Evolutionary conservation across 2,797 vertebrate species (phyloP).

Genomic region (Siniperca undulata): DNA sequence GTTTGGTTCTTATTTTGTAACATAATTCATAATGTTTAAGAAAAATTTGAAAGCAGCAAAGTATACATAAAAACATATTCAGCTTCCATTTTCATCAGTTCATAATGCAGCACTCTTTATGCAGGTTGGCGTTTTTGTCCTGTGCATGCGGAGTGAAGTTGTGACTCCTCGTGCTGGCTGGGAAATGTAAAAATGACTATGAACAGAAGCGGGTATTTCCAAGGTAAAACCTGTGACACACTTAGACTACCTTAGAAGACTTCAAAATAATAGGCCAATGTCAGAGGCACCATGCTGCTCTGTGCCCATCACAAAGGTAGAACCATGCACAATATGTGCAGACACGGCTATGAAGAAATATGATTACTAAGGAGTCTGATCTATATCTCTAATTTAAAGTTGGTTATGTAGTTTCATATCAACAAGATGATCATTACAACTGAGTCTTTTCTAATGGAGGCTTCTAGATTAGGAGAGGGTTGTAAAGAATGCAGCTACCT

Average conservation of each 20-base stretch:
- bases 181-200: slow-evolving; percentile 43
- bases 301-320: background rate
- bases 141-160: slow-evolving; percentile 34
- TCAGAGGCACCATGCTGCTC: slow-evolving; percentile 31
- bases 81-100: background rate
- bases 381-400: background rate
- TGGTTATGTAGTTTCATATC: slow-evolving; percentile 3
- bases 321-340: background rate
- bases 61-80: background rate
- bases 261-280: slow-evolving; percentile 29
- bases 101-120: slow-evolving; percentile 36
- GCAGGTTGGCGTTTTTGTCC: slow-evolving; percentile 37
- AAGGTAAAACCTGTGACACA: slow-evolving; percentile 63
- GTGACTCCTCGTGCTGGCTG: slow-evolving; percentile 27
- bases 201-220: slow-evolving; percentile 49
- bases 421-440: background rate
- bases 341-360: background rate
- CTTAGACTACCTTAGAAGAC: slow-evolving; percentile 25
- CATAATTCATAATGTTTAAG: background rate
- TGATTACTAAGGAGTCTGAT: background rate
- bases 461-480: background rate
- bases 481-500: slow-evolving; percentile 8
- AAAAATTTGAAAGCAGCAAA: slow-evolving; percentile 1
- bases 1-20: background rate
- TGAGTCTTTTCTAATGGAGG: slow-evolving; percentile 3